Evolutionary conservation across 1,140 invertebrate species (phyloP), one percentile per base, ranked within the genome.

Genomic region (Agraylea sexmaculata): DNA sequence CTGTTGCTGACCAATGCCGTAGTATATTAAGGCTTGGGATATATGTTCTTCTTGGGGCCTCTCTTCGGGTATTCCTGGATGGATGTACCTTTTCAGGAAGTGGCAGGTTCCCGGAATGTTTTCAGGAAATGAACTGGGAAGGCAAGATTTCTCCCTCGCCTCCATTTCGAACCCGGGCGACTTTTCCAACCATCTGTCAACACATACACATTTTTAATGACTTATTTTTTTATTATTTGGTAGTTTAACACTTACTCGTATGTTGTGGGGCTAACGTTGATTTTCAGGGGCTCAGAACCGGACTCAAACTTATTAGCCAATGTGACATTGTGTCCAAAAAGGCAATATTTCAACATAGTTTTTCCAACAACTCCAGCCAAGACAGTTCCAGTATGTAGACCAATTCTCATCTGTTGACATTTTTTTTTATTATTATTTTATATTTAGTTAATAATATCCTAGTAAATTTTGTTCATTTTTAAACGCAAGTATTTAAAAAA

Each of bases 271-370:
- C 89, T 94, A 49, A 94, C 77, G 59, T 94, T 93, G 52, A 92
- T 85, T 59, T 75, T 77, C 36, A 91, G 68, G 0, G 88, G 85
- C 60, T 91, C 87, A 39, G 89, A 93, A 21, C 83, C 77, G 0
- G 89, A 93, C 62, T 94, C 90, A 54, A 94, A 92, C 66, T 91
- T 92, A 62, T 93, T 94, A 16, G 89, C 89, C 30, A 94, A 69
- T 1, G 89, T 93, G 8, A 92, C 88, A 54, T 93, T 91, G 60
- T 90, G 83, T 1, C 87, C 87, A 51, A 91, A 91, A 13, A 92
- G 75, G 54, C 87, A 92, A 52, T 91, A 93, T 50, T 88, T 73
- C 7, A 86, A 79, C 85, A 89, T 89, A 47, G 85, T 87, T 40
- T 86, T 83, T 1, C 86, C 87, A n/a, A 91, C 88, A 1, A 91